phyloP scores from a whole-genome alignment of 2,113 vertebrate species.

The Ochotona curzoniae region DNA sequence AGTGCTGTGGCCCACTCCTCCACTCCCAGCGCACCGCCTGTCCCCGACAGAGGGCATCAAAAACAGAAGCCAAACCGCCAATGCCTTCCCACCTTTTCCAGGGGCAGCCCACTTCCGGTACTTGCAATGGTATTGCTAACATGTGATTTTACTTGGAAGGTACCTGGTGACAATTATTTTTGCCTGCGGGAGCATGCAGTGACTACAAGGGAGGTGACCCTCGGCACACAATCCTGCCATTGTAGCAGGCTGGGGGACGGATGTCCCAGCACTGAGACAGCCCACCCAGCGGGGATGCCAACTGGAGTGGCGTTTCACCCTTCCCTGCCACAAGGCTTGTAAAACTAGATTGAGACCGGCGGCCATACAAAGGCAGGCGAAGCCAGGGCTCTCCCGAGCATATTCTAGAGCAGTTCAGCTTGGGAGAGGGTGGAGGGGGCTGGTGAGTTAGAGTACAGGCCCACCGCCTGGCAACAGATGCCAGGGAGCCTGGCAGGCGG shows the following conservation, averaged over 20 bases:
- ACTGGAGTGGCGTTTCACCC: background rate
- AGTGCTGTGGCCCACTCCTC: background rate
- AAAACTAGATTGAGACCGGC: background rate
- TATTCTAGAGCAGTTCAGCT: background rate
- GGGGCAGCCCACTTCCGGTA: background rate
- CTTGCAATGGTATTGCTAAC: background rate
- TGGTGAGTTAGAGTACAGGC: background rate
- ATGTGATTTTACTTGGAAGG: background rate
- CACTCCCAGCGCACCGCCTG: accelerated
- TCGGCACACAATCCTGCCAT: background rate
- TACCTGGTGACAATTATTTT: background rate
- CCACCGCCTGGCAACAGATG: too few species aligned
- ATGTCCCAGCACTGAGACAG: background rate
- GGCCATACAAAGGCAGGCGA: background rate
- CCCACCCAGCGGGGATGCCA: background rate
- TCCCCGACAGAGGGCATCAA: background rate
- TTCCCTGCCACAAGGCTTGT: background rate
- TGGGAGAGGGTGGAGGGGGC: background rate
- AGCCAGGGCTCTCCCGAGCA: background rate
- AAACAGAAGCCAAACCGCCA: background rate
- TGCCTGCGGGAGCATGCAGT: background rate
- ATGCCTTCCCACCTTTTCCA: too few species aligned
- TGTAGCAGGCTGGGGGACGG: accelerated
- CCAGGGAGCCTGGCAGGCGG: too few species aligned
- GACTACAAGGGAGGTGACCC: background rate